These are phyloP conservation scores for Portunus trituberculatus DNA, from an alignment of 1,140 invertebrate species.

Conservation along the genomic window DNA sequence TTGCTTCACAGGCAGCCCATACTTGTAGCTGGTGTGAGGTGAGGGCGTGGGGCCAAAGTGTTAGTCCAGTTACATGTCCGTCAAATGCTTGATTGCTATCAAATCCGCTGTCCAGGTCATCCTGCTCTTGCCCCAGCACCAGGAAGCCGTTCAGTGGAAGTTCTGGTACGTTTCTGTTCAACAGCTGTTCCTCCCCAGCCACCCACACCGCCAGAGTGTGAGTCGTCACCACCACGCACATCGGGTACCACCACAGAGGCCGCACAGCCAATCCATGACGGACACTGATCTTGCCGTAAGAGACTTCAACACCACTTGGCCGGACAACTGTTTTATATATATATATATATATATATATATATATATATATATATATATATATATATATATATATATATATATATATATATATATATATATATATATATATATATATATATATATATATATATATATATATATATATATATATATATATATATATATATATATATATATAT, in stretches of 20 bases:
- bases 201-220: not conserved
- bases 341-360: too few species aligned
- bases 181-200: not conserved
- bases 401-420: too few species aligned
- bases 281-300: not conserved
- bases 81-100: constrained; percentile 56
- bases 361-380: too few species aligned
- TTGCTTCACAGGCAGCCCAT: constrained; percentile 10
- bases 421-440: too few species aligned
- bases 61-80: constrained; percentile 50
- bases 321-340: not conserved
- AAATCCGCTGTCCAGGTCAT: constrained; percentile 43
- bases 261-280: not conserved
- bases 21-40: not conserved
- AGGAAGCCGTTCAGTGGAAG: constrained; percentile 48
- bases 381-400: too few species aligned
- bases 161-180: too few species aligned
- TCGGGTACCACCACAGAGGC: constrained; percentile 58
- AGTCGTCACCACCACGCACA: constrained; percentile 29
- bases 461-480: too few species aligned
- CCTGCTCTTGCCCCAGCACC: constrained; percentile 49
- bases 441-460: too few species aligned
- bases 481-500: too few species aligned
- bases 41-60: constrained; percentile 28
- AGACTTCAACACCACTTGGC: constrained; percentile 38